Percentiles rank a stretch among this genome's conserved stretches.
phyloP scores from a whole-genome alignment of 2,797 vertebrate species.

The Neostethus bicornis region DNA sequence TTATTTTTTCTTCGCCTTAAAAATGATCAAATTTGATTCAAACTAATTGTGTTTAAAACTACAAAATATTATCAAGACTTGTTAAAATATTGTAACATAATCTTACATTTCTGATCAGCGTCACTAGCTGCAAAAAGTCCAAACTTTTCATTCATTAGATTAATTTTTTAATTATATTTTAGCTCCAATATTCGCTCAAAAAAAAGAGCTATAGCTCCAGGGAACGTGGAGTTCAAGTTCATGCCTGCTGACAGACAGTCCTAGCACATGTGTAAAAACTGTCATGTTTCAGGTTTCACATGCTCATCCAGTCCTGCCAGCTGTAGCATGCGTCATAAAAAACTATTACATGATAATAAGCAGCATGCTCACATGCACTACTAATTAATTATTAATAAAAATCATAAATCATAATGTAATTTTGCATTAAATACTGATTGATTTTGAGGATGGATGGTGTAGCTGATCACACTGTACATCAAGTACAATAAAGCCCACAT shows the following conservation, averaged over 20 bases:
- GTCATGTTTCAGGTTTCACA: conserved; percentile 27
- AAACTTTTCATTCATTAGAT: too few relatives aligned
- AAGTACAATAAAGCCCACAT: background rate
- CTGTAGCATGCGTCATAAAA: background rate
- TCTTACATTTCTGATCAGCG: too few relatives aligned
- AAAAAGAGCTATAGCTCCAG: too few relatives aligned
- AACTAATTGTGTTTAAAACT: too few relatives aligned
- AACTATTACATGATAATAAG: background rate
- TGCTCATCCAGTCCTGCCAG: conserved; percentile 6
- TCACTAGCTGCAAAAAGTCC: too few relatives aligned
- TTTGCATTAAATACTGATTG: background rate
- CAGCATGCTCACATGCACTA: conserved; percentile 2
- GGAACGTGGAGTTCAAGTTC: conserved; percentile 1
- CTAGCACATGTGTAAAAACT: conserved; percentile 12
- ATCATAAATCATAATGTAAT: background rate
- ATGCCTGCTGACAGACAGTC: background rate
- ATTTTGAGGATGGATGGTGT: conserved; percentile 7
- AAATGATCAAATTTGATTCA: too few relatives aligned
- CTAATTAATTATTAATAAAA: too few relatives aligned
- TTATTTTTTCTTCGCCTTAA: too few relatives aligned
- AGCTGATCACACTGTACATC: conserved; percentile 6
- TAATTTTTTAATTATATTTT: too few relatives aligned
- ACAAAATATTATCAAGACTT: too few relatives aligned
- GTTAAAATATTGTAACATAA: too few relatives aligned
- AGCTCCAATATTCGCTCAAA: too few relatives aligned